phyloP scores from a whole-genome alignment of 2,113 vertebrate species.

The Platanista minor region DNA sequence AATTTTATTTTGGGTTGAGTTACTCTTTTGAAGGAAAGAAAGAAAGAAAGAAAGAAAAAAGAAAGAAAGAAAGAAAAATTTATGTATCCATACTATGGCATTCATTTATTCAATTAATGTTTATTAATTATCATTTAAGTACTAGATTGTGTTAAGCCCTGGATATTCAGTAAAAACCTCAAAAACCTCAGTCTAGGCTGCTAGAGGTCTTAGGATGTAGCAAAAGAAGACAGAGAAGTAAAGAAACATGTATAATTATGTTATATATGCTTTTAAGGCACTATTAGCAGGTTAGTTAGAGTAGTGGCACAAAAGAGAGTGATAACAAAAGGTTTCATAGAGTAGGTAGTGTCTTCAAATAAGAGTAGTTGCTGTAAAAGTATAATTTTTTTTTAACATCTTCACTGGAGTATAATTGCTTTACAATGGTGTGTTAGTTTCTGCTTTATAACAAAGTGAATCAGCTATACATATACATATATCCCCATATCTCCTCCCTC shows the following conservation, averaged over 20 bases:
- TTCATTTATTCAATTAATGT: neutral
- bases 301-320: neutral
- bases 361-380: neutral
- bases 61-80: neutral
- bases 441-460: too few relatives aligned
- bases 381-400: neutral
- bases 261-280: neutral
- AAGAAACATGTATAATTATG: neutral
- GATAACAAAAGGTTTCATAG: neutral
- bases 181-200: neutral
- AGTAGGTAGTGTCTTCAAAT: neutral
- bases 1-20: neutral
- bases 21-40: neutral
- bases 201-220: neutral
- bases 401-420: too few relatives aligned
- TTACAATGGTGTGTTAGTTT: too few relatives aligned
- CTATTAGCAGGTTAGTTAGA: neutral
- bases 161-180: neutral
- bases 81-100: neutral
- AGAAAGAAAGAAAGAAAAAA: neutral
- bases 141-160: neutral
- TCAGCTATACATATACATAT: too few relatives aligned
- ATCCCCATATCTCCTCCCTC: too few relatives aligned
- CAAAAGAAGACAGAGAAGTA: neutral
- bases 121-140: neutral